Percentiles rank a stretch among this genome's conserved stretches.
Conservation (phyloP, 2,888 invertebrate species). For the Tiphia femorata region DNA sequence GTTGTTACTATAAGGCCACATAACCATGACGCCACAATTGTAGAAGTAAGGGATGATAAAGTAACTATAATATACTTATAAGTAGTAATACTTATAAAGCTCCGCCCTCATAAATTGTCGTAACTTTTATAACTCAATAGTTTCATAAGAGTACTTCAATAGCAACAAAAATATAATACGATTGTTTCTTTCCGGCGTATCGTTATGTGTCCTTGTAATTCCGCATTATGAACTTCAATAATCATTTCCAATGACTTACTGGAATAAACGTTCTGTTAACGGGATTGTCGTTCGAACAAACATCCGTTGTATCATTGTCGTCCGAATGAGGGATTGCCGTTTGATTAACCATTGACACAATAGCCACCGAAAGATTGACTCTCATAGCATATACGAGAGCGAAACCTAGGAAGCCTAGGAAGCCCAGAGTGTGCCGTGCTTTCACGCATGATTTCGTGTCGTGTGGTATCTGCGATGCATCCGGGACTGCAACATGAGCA, state of each 20-base stretch:
- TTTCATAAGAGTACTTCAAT: no score
- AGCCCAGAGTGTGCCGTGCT: slow-evolving; percentile 82
- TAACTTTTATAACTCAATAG: no score
- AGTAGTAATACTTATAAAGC: no score
- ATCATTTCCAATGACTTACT: slow-evolving; percentile 27
- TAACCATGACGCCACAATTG: no score
- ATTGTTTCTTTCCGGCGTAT: no score
- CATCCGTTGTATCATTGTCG: slow-evolving; percentile 73
- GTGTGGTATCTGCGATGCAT: slow-evolving; percentile 30
- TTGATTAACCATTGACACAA: slow-evolving; percentile 93
- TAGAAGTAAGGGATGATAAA: no score
- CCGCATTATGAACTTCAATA: no score
- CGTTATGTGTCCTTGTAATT: no score
- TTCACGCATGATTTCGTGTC: slow-evolving; percentile 79
- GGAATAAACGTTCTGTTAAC: slow-evolving; percentile 59
- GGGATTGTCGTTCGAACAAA: slow-evolving; percentile 72
- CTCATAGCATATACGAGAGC: slow-evolving; percentile 92
- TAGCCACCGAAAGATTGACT: slow-evolving; percentile 92
- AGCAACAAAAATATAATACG: no score
- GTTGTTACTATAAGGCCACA: no score
- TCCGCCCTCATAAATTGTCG: no score
- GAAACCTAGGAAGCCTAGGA: slow-evolving; percentile 89
- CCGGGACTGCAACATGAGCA: slow-evolving; percentile 44
- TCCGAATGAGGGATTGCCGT: slow-evolving; percentile 74
- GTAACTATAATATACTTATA: slow-evolving; percentile 12